Base-by-base conservation (phyloP, 2,888 invertebrate genomes). In the Stenolophus ochropezus region DNA sequence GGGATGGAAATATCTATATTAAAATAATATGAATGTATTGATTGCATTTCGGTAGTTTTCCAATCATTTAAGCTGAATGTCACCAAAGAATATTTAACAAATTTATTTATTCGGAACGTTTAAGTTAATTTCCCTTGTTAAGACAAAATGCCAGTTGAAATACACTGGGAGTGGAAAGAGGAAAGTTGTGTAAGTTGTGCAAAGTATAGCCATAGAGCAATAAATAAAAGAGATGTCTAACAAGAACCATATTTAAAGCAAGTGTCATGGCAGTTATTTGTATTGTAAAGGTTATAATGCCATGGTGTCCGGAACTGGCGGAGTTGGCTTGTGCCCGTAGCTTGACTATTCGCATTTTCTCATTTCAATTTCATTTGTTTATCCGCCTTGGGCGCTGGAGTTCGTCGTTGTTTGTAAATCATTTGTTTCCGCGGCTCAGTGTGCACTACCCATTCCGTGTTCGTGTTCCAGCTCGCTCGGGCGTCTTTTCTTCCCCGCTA, bases 311-410 rank as follows among this genome's bases (percentile, higher is more conserved):
- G 33, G 33, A 42, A 42, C 33, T 42, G 11, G 33, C 33, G 33
- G 33, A 42, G 33, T 11, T 6, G 6, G 33, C 33, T 11, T 42
- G 33, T 11, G 11, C 8, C 33, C 2, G 33, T 42, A 42, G 33
- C 33, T 42, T 42, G 33, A 42, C 33, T 42, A 42, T 42, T 42
- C 33, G 65, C 65, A 69, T 69, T 69, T 69, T 69, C 73, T 73
- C 73, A 73, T 73, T 73, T 73, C 73, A 73, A 73, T 73, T 73
- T 73, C 73, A 73, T 73, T 73, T 73, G 73, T 73, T 73, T 73
- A 51, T 73, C 73, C 49, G 73, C 73, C 65, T 47, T 23, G 49
- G 71, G 49, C 49, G 25, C 25, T 47, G 11, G 65, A 33, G 49
- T 49, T 33, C 49, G 49, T 21, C 73, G 65, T 69, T 49, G 73